Evolutionary conservation across 1,140 invertebrate genomes (phyloP), one percentile per base, ranked within the genome.

Genomic region (Meloidogyne exigua): DNA sequence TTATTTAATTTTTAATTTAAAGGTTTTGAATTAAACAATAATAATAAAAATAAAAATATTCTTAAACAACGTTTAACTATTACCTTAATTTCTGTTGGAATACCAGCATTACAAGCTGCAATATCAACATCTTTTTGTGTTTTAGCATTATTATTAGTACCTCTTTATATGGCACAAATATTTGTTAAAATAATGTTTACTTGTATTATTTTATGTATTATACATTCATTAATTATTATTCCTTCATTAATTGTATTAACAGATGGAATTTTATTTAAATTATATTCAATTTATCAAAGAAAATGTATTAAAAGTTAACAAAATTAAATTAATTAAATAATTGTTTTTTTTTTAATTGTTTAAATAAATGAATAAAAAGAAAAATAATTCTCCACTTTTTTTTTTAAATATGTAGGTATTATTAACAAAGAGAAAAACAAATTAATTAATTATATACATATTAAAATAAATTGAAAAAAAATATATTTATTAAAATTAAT

Each of bases 41-140:
- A 2, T 11, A 32, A 10, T 15, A 57, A 57, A n/a, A 32, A 10
- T 15, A 57, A 57, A n/a, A 57, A 49, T 49, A 69, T 42, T 18
- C 15, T 82, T 21, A 57, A 68, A 44, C 23, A 75, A 25, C 68
- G 76, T 32, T 39, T 85, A 25, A 81, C 67, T 23, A 44, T 69
- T 70, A 66, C 80, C 12, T 66, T 85, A 36, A 42, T 81, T 68
- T 80, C 92, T 0, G 89, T 97, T 0, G 95, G 95, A 2, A 88
- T 96, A 18, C 95, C 95, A 0, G 95, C 98, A 69, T 90, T 96
- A 15, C 95, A 97, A 89, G 95, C 95, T 13, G 93, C 94, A 0
- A 89, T 93, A 0, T 95, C 93, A 10, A 97, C 95, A 0, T 93
- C 96, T 32, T 88, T 98, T 0, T 94, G 95, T 70, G 92, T 96